A percentile compares a stretch with the other conserved stretches of the same genome.
Evolutionary conservation across 2,797 vertebrate species (phyloP).

Genomic region (Manis crassicaudata): DNA sequence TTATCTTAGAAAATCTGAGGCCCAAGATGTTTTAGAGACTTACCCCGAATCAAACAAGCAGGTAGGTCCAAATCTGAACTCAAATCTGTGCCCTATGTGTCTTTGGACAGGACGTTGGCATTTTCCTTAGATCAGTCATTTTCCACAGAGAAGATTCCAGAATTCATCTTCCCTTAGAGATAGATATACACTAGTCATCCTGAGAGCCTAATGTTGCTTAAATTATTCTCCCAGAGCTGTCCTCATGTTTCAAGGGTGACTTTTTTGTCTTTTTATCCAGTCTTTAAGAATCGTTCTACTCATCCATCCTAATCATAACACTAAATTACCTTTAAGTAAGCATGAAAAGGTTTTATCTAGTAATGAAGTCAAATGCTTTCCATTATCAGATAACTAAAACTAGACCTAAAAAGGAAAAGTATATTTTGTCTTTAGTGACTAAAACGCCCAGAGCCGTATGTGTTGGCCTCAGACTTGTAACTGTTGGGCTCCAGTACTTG

Average conservation of each 20-base stretch:
- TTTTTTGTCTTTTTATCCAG: constrained; percentile 45
- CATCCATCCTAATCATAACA: constrained; percentile 58
- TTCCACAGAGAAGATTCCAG: constrained; percentile 33
- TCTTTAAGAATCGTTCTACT: background rate
- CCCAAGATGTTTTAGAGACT: background rate
- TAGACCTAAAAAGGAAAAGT: background rate
- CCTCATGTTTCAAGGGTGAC: background rate
- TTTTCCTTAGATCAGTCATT: background rate
- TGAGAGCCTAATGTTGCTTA: background rate
- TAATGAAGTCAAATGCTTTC: constrained; percentile 40
- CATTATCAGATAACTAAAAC: constrained; percentile 18
- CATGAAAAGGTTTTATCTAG: constrained; percentile 50
- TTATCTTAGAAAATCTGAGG: background rate
- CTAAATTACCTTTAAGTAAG: constrained; percentile 67
- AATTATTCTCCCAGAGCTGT: constrained; percentile 11
- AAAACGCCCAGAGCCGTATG: background rate
- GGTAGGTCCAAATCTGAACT: background rate
- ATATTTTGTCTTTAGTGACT: background rate
- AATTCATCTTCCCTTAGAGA: background rate
- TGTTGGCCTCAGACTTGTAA: background rate
- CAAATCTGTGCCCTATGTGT: background rate
- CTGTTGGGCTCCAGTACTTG: background rate
- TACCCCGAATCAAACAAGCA: background rate
- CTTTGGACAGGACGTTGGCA: background rate
- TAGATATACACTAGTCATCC: background rate